These are phyloP conservation scores for Nysson spinosus DNA, from an alignment of 2,888 invertebrate species.

Conservation along the genomic window DNA sequence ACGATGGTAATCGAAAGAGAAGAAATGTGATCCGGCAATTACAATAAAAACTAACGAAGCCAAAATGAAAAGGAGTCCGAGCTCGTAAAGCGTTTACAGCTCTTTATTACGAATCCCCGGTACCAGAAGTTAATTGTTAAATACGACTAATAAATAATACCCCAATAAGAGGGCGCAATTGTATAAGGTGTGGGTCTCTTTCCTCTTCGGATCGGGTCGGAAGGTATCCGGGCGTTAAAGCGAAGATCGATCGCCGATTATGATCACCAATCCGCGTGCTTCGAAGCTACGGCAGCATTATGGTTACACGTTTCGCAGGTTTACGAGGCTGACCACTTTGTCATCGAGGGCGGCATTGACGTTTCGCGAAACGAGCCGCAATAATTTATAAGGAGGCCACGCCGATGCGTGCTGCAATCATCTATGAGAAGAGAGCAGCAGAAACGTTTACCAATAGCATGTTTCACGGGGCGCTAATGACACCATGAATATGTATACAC, in stretches of 20 bases:
- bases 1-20: no score
- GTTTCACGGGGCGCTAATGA: conserved; percentile 72
- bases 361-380: conserved; percentile 57
- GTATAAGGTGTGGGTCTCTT: conserved; percentile 24
- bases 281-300: conserved; percentile 16
- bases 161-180: background rate
- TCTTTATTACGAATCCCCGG: conserved; percentile 2
- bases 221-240: conserved; percentile 22
- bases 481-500: conserved; percentile 72
- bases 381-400: conserved; percentile 61
- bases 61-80: background rate
- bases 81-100: background rate
- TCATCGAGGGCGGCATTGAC: conserved; percentile 56
- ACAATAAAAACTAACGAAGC: no score
- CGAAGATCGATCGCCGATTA: conserved; percentile 52
- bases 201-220: conserved; percentile 8
- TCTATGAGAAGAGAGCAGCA: conserved; percentile 57
- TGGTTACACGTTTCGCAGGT: conserved; percentile 37
- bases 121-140: conserved; percentile 38
- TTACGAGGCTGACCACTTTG: conserved; percentile 55
- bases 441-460: conserved; percentile 71
- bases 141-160: conserved; percentile 34
- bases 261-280: conserved; percentile 39
- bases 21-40: no score
- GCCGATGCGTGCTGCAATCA: conserved; percentile 42